phyloP scores from a whole-genome alignment of 2,113 vertebrate genomes.

The Uropsilus gracilis region DNA sequence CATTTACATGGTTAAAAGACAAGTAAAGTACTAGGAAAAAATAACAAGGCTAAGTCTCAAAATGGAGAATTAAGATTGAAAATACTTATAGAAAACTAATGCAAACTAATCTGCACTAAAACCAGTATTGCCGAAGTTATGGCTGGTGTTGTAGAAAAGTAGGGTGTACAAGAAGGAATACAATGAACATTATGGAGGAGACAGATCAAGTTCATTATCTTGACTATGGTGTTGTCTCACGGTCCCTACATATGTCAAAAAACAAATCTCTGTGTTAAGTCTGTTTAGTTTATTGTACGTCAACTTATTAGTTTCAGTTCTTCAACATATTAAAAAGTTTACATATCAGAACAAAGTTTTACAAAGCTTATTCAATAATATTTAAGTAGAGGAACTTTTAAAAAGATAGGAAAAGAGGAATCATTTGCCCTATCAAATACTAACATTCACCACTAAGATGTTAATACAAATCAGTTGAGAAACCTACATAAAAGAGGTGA shows the following conservation, averaged over 20 bases:
- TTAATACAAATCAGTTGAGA: neutral
- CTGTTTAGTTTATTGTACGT: neutral
- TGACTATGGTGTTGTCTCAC: neutral
- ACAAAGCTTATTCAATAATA: no score
- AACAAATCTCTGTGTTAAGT: neutral
- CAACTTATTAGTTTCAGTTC: neutral
- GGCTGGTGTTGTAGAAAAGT: neutral
- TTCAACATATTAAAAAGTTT: neutral
- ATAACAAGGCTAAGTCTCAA: neutral
- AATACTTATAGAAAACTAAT: neutral
- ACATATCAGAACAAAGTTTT: neutral
- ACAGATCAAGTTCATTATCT: neutral
- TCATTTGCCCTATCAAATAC: neutral
- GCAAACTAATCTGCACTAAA: neutral
- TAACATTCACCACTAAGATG: neutral
- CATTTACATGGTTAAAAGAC: neutral
- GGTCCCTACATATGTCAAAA: neutral
- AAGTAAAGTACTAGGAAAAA: neutral
- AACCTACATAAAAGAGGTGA: neutral
- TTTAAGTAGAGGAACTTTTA: neutral
- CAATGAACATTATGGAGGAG: neutral
- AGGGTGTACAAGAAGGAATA: neutral
- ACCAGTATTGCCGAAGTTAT: neutral
- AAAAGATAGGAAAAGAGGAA: neutral
- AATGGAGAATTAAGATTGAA: neutral